Evolutionary conservation across 2,113 vertebrate genomes (phyloP).

Genomic region (Corythoichthys intestinalis): DNA sequence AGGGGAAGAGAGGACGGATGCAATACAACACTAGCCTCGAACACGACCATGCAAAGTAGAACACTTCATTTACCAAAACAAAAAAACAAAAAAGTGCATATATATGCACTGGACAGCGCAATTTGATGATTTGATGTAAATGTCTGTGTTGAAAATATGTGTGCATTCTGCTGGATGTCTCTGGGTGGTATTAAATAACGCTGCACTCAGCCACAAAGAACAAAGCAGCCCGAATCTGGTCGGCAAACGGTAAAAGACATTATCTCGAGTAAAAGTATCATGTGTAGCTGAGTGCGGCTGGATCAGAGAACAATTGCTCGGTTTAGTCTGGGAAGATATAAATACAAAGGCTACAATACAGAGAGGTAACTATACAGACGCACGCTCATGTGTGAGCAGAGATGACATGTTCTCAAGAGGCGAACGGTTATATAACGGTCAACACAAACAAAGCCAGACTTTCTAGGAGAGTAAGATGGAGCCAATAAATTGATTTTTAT

Average conservation of each 20-base stretch:
- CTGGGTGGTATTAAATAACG: constrained; percentile 9
- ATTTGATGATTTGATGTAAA: constrained; percentile 17
- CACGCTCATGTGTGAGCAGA: constrained; percentile 15
- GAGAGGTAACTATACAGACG: constrained; percentile 18
- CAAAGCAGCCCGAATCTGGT: constrained; percentile 11
- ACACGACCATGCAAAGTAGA: constrained; percentile 37
- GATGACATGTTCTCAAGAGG: constrained; percentile 46
- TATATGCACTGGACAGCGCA: constrained; percentile 10
- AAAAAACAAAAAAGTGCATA: constrained; percentile 10
- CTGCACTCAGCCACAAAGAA: constrained; percentile 1
- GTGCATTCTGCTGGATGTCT: constrained; percentile 1
- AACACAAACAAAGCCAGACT: constrained; percentile 62
- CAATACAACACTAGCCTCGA: constrained; percentile 47
- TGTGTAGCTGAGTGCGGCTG: constrained; percentile 15
- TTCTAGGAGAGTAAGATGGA: constrained; percentile 40
- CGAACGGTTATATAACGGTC: constrained; percentile 54
- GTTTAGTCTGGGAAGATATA: constrained; percentile 18
- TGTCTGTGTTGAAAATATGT: constrained; percentile 30
- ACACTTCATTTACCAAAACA: constrained; percentile 33
- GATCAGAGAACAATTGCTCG: constrained; percentile 21
- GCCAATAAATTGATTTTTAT: constrained; percentile 48
- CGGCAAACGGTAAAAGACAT: not conserved
- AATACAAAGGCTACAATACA: constrained; percentile 12
- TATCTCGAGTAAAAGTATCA: constrained; percentile 22
- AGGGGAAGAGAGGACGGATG: constrained; percentile 53